Evolutionary conservation across 2,888 invertebrate genomes (phyloP), one percentile per base, ranked within the genome.

Genomic region (Poecilus cupreus): DNA sequence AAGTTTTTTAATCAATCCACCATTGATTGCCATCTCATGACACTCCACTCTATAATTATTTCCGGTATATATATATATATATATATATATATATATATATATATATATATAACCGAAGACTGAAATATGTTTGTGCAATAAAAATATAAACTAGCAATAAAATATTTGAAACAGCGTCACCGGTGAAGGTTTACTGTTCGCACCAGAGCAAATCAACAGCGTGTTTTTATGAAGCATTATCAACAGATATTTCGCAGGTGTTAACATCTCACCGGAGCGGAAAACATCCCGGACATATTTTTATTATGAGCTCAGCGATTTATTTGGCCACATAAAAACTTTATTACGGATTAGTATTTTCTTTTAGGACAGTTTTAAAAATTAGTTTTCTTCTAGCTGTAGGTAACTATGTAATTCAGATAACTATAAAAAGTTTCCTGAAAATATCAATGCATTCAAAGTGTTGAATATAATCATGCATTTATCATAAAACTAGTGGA

Each of bases 281-380:
- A 74, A 22, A 70, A 80, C 64, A 51, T 64, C 76, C 13, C 16
- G 57, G 43, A 78, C 79, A 79, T 79, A 79, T 79, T 79, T 79
- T 70, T 79, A 70, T 80, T 80, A 80, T 70, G 79, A 80, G 43
- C 8, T 78, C 43, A n/a, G 46, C 79, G 86, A 86, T 86, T 85
- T 86, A 86, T 86, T 84, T 82, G 81, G 82, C 43, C 80, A 82
- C 85, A 85, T 86, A 86, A 86, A 85, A 86, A 85, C 83, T 86
- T 86, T 86, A 86, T 85, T 85, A 85, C 84, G 85, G 85, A 85
- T 85, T 84, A 83, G 84, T 84, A 84, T 84, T 83, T 82, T 84
- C 22, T 80, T 70, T 70, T 10, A 80, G 54, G 37, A 83, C 83
- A 83, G 83, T 84, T 85, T 85, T 85, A 84, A 84, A 85, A 85